Evolutionary conservation across 1,140 invertebrate genomes (phyloP), one percentile per base, ranked within the genome.

Genomic region (Apis florea): DNA sequence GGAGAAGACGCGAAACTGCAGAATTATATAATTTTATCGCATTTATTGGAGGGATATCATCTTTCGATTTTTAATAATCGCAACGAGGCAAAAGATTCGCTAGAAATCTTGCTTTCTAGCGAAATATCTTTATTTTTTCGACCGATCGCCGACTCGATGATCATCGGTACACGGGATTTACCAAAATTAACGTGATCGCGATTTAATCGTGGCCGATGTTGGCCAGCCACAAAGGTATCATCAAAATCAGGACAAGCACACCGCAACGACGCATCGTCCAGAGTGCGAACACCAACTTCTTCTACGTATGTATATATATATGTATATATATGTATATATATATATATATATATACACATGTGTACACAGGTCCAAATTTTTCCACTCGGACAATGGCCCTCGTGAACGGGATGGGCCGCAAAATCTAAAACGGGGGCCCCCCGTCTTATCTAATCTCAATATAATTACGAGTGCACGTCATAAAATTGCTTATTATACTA

Each of bases 401-500:
- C 40, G 40, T 67, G 54, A 12, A 2, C 47, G 40, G 21, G 24
- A 31, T 26, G 59, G 51, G 67, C 81, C 17, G 80, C 68, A 71
- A 74, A 53, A 83, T 10, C 75, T 79, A 78, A 83, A 40, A 72
- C 82, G 75, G 70, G 56, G 5, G n/a, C n/a, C 47, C 54, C 47
- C 49, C 77, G 68, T 86, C 84, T 88, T 87, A 87, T 89, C 85
- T 89, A 89, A 89, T 89, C 85, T 89, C 78, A 83, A 90, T 90
- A 89, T 92, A 92, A 91, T 92, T 92, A 86, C 90, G 86, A 89
- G 88, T 87, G 90, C 90, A 89, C 87, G 84, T 88, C 90, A 90
- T 91, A 88, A 93, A 93, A 93, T 93, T 92, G 92, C 92, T 93
- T 93, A 93, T 93, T 93, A 93, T 92, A 90, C 90, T 93, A 92